Evolutionary conservation across 2,113 vertebrate genomes (phyloP), one percentile per base, ranked within the genome.

Genomic region (Benitochromis conjunctus): DNA sequence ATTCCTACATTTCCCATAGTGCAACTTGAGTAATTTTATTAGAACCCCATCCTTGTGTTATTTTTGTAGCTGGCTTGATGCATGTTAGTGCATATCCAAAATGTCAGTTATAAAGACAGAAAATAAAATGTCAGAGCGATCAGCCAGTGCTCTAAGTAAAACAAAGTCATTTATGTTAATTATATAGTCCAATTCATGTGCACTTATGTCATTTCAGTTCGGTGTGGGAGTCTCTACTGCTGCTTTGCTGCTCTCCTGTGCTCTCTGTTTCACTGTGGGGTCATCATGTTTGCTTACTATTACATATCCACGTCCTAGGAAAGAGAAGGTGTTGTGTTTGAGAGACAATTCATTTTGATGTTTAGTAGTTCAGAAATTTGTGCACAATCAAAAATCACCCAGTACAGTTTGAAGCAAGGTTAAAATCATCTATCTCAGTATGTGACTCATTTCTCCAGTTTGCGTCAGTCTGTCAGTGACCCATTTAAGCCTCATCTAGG

Each of bases 401-500:
- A 31, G 46, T 53, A 53, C 43, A 4, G 46, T 76, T 53, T 76
- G 18, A 76, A 76, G 69, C 46, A 76, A 76, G 26, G 46, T 76
- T 76, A 76, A 76, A 76, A 53, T 29, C n/a, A 9, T 83, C 43
- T 34, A 4, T 31, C 19, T 64, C 58, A 24, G 7, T 57, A 36
- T 76, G 74, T 69, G 74, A 66, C 55, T 83, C 19, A 9, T 51
- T 58, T 71, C 41, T 26, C 48, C 41, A 14, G 60, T 79, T 80
- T 86, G 38, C n/a, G 6, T 69, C 46, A 19, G 78, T 46, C 79
- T 82, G 21, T 41, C 64, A 46, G 66, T 86, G 89, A 89, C 87
- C 89, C 84, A 91, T 36, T 90, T 94, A 85, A 9, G 19, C 41
- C 53, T 56, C 71, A 26, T 85, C 60, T 14, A 64, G 51, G 53